These are phyloP conservation scores for Chaetorhynchus papuensis DNA, from an alignment of 2,113 vertebrate genomes.

Conservation along the genomic window DNA sequence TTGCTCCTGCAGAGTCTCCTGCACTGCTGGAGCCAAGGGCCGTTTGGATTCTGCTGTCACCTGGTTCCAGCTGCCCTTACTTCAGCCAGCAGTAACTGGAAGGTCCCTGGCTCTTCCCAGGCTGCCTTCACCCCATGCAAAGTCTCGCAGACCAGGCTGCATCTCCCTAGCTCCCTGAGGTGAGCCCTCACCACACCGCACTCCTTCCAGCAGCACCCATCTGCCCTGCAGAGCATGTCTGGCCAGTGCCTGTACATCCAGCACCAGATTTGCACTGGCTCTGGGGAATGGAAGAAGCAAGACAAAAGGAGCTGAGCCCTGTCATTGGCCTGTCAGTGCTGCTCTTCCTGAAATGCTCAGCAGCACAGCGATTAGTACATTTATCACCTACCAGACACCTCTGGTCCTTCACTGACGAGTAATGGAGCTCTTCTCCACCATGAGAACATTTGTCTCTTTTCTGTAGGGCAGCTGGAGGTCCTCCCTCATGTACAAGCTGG, in stretches of 20 bases:
- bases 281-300: not conserved
- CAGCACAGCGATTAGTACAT: not conserved
- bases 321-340: not conserved
- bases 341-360: not conserved
- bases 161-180: not conserved
- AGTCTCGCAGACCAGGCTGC: not conserved
- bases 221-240: fast-evolving
- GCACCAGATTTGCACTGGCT: fast-evolving
- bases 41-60: fast-evolving
- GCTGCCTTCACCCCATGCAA: not conserved
- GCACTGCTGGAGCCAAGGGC: not conserved
- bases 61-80: not conserved
- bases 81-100: not conserved
- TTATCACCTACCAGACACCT: not conserved
- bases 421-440: not conserved
- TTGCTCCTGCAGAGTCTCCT: not conserved
- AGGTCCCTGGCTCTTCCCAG: not conserved
- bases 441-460: not conserved
- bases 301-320: not conserved
- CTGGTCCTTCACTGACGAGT: not conserved
- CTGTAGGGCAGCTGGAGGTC: not conserved
- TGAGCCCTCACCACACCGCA: fast-evolving
- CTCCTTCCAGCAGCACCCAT: fast-evolving
- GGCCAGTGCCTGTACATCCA: fast-evolving
- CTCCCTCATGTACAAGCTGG: not conserved